Evolutionary conservation across 1,140 invertebrate species (phyloP), one percentile per base, ranked within the genome.

Genomic region (Pissodes strobi): DNA sequence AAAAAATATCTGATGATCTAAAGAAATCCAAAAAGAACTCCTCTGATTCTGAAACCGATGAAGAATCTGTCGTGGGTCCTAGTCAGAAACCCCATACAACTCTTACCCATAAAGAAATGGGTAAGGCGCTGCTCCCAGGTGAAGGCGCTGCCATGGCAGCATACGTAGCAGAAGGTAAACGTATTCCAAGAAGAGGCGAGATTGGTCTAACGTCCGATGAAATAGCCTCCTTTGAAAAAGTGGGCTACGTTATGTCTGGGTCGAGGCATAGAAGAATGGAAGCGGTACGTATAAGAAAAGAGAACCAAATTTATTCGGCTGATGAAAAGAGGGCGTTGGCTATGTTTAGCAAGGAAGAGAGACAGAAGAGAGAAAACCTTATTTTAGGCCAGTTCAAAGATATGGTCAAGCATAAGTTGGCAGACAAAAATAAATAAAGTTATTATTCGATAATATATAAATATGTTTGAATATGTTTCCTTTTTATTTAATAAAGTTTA

Each of bases 291-390:
- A 90, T 99, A 49, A 86, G 98, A 69, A 99, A 99, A 78, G 98
- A 99, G 82, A 99, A 99, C 83, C 95, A 99, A 82, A 97, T 99
- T 78, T 98, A 99, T 83, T 97, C 95, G 17, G 98, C 97, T 2
- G 98, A 99, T 81, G 98, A 99, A 79, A 99, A 99, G 78, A 83
- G 97, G 69, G 95, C 97, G 6, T 82, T 99, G 51, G 95, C 94
- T 1, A 97, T 96, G 87, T 99, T 99, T 78, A 98, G 95, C 77
- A 95, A 97, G 80, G 97, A 99, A 81, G 96, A 99, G 81, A 82
- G 97, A 68, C 87, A 92, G 67, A 99, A 99, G 78, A 82, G 96
- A 48, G 97, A 99, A 81, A 94, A 93, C 76, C 91, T 94, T 73
- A 98, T 99, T 74, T 83, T 99, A 19, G 88, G 92, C 46, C 96